Base-by-base conservation (phyloP, 1,140 invertebrate genomes). In the Nephila pilipes region DNA sequence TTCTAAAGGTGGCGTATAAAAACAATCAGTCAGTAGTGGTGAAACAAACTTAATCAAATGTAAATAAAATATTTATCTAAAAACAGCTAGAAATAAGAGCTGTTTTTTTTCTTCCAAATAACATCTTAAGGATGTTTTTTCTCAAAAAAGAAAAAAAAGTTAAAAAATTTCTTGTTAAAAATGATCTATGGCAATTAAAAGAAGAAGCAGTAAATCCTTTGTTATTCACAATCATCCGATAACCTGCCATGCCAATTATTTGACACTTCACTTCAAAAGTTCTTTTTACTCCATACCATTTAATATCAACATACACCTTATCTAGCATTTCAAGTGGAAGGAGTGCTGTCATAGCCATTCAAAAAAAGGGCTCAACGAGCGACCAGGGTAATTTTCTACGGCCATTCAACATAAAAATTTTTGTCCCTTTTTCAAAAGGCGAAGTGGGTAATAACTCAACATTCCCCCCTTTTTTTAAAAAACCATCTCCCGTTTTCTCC, bases 371-470 rank as follows among this genome's bases (percentile, higher is more conserved):
- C 1, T 3, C n/a, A 32, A 8, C 65, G 25, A 25, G 29, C 65
- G n/a, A 16, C 65, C 65, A 20, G 65, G 65, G 65, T 69, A 32
- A 69, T 69, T 69, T 69, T 69, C 65, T 69, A 32, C 18, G 12
- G 65, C 65, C 65, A 69, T 69, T 69, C 65, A 22, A 46, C 58
- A 69, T 69, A 16, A 25, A 25, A 69, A 69, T 69, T 69, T 69
- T 29, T 69, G 16, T 32, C 10, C 25, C 25, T 69, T 69, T 25
- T 14, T 63, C n/a, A 10, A 22, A n/a, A 69, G 16, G n/a, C 29
- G 29, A 69, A 69, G 65, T 29, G 29, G 65, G 29, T 69, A 69
- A 69, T 69, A 69, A 69, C 65, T 69, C 65, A 69, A 22, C 65
- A 69, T 32, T 32, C 25, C n/a, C 65, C n/a, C n/a, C n/a, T 63